Base-by-base conservation (phyloP, 2,113 vertebrate species). In the Cairina moschata region DNA sequence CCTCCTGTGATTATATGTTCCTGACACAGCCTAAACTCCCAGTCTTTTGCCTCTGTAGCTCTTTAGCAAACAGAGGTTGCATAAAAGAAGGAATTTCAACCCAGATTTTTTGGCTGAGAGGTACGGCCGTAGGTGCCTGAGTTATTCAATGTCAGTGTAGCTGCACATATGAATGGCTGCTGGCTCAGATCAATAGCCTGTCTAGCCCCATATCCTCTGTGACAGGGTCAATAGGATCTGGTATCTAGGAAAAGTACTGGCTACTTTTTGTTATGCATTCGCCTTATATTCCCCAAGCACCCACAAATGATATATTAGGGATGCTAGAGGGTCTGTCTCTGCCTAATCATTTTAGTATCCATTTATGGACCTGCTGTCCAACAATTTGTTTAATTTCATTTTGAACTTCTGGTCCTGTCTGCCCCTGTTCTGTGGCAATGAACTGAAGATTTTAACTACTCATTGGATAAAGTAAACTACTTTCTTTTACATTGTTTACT, bases 311-410 rank as follows among this genome's bases (percentile, higher is more conserved):
- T 69, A 9, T 62, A 32, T 74, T 46, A 86, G 52, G 18, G 31
- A 74, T 80, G 72, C 72, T 69, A 17, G 79, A 88, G 50, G 46
- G 28, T 17, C 36, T 91, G 78, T 71, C 76, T 93, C 74, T 62
- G 9, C 55, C 80, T 95, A 94, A 95, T 94, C 63, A 17, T 83
- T 77, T 97, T 92, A 95, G 65, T 86, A 92, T 95, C 96, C 29
- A 50, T 88, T 93, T 94, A 88, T 77, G 46, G 90, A 85, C 36
- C 31, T 63, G 36, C 88, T 88, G 88, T 74, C 83, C 65, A 80
- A 88, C 88, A 94, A 63, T 73, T 83, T 86, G 60, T 86, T 95
- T 91, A 86, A 95, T 93, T 94, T 94, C 7, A 71, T 4, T 80
- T 71, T 86, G 86, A 91, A 92, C 72, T 94, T 82, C 81, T 83